Percentiles rank a stretch among this genome's conserved stretches.
Evolutionary conservation across 2,888 invertebrate species (phyloP).

Genomic region (Caenorhabditis sulstoni): DNA sequence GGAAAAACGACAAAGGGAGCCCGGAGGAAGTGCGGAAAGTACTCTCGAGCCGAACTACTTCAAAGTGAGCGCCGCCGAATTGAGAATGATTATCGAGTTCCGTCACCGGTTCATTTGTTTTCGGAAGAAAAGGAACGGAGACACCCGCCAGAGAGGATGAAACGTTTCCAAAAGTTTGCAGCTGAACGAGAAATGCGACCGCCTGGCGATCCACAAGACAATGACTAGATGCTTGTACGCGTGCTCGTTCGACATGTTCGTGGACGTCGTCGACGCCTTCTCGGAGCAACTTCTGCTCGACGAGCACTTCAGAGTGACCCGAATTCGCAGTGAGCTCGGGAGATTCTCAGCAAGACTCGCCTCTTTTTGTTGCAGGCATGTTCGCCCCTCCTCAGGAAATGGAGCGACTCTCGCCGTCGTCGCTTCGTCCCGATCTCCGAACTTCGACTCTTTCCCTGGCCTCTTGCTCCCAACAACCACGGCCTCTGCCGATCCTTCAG

Average conservation of each 20-base stretch:
- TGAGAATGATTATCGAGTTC: too few relatives aligned
- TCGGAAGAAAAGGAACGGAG: neutral
- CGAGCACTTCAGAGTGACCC: constrained; percentile 47
- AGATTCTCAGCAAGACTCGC: neutral
- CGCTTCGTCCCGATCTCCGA: constrained; percentile 26
- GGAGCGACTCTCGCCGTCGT: constrained; percentile 14
- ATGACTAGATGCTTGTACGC: constrained; percentile 64
- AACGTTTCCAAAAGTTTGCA: too few relatives aligned
- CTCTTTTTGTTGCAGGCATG: constrained; percentile 31
- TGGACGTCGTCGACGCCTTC: constrained; percentile 64
- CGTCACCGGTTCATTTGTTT: too few relatives aligned
- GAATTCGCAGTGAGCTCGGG: constrained; percentile 41
- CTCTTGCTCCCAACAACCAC: constrained; percentile 35
- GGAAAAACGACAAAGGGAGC: constrained; percentile 36
- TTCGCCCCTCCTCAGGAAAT: constrained; percentile 53
- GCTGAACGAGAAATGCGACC: constrained; percentile 67
- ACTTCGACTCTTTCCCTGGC: constrained; percentile 42
- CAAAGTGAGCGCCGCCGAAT: constrained; percentile 19
- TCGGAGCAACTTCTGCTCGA: constrained; percentile 61
- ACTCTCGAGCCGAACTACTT: constrained; percentile 47
- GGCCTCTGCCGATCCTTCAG: constrained; percentile 65
- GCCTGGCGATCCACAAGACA: constrained; percentile 63
- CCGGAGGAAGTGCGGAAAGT: constrained; percentile 13
- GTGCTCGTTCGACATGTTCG: constrained; percentile 65
- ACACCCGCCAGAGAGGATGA: too few relatives aligned